Percentiles rank a stretch among this genome's conserved stretches.
Evolutionary conservation across 2,113 vertebrate genomes (phyloP).

Genomic region (Theropithecus gelada): DNA sequence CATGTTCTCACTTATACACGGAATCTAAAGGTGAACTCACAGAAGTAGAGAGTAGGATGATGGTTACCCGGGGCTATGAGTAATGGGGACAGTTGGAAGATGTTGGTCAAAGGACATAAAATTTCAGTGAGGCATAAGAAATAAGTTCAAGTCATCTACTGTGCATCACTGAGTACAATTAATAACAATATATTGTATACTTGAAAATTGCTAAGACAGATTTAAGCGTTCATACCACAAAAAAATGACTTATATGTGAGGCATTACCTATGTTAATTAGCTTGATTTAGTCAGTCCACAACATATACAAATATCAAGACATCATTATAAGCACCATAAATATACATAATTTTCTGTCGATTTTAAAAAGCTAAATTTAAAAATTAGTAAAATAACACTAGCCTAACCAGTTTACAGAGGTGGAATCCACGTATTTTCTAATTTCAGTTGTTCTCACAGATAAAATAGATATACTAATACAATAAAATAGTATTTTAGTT

Average conservation of each 20-base stretch:
- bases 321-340: background rate
- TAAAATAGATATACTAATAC: background rate
- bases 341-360: background rate
- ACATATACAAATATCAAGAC: background rate
- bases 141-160: background rate
- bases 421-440: background rate
- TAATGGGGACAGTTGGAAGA: background rate
- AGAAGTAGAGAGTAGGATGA: background rate
- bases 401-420: background rate
- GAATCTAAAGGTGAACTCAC: background rate
- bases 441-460: background rate
- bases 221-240: background rate
- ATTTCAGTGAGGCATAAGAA: background rate
- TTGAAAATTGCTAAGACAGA: background rate
- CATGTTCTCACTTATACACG: background rate
- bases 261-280: background rate
- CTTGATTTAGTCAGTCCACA: background rate
- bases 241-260: background rate
- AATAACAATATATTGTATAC: background rate
- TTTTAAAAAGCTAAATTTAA: background rate
- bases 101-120: background rate
- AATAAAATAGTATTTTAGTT: background rate
- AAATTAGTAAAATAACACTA: background rate
- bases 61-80: background rate
- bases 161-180: background rate